A percentile compares a stretch with the other conserved stretches of the same genome.
Conservation (phyloP, 1,140 invertebrate genomes). For the Anagrus nilaparvatae region DNA sequence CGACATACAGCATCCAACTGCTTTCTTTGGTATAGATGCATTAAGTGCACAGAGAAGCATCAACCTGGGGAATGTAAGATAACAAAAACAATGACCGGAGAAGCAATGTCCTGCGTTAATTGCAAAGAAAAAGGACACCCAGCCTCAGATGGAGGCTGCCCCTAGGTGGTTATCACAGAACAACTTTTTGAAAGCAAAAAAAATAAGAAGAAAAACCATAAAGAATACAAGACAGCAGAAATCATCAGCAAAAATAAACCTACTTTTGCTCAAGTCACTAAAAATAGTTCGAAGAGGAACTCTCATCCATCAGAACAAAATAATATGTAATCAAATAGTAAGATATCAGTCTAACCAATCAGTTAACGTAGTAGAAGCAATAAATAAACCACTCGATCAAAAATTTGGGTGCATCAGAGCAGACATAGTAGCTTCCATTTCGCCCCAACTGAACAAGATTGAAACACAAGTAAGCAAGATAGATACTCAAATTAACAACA, state of each 20-base stretch:
- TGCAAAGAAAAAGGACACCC: slow-evolving; percentile 14
- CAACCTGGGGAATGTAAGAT: slow-evolving; percentile 5
- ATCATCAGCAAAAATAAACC: background rate
- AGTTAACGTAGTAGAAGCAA: background rate
- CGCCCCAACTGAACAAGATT: too few species aligned
- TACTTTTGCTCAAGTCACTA: background rate
- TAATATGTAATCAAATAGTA: background rate
- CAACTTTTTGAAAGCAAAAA: background rate
- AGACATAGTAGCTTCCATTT: too few species aligned
- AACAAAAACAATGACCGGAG: background rate
- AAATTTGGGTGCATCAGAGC: too few species aligned
- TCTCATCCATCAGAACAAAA: background rate
- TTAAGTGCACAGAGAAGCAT: slow-evolving; percentile 13
- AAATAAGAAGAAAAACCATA: background rate
- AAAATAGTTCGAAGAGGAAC: slow-evolving; percentile 1
- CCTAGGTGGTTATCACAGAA: too few species aligned
- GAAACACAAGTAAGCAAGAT: background rate
- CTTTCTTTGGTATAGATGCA: slow-evolving; percentile 8
- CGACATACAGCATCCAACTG: slow-evolving; percentile 15
- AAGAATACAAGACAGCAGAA: background rate
- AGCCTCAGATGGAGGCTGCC: slow-evolving; percentile 15
- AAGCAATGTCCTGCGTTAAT: slow-evolving; percentile 10
- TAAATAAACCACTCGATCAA: too few species aligned
- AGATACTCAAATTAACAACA: background rate
- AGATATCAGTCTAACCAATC: background rate